Base-by-base conservation (phyloP, 37 sponge, comb jelly and placozoan species). In the Geodia barretti region DNA sequence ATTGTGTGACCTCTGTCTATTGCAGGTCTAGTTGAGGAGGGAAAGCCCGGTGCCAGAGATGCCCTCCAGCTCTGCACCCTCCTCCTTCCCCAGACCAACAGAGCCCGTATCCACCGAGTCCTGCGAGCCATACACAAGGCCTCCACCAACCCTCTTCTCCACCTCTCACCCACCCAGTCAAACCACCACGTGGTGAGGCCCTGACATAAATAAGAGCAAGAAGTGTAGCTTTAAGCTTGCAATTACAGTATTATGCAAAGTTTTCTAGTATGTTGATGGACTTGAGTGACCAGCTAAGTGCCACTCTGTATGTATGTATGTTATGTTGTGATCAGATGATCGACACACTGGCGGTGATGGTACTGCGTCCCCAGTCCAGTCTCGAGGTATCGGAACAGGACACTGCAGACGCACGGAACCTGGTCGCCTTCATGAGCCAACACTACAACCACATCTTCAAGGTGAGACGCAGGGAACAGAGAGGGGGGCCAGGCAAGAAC, bases 51-150 rank as follows among this genome's bases (percentile, higher is more conserved):
- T 14, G 83, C 81, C 0, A 29, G 64, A 0, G 72, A 78, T 40
- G 84, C 88, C 66, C 40, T 83, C 25, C 88, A 87, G 72, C 84
- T 92, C 21, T 83, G 79, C 64, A 47, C 47, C 23, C 77, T 92
- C 32, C 70, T 92, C 7, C 70, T 92, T 3, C 76, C 83, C 1
- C 79, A 78, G 66, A 64, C 41, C 19, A 75, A 74, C 35, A 39
- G 84, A n/a, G 26, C 74, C 0, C 75, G 62, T 64, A 71, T 92
- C 0, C 88, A 92, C 26, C 25, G 73, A 0, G 2, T 87, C 39
- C 72, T 87, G 23, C 38, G 88, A 17, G 43, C 86, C 67, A 87
- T 92, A 19, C 28, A 36, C 83, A 87, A 84, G 41, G 84, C 85
- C 0, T 21, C 68, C 0, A 23, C 30, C 41, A 92, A 92, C 76